phyloP scores from a whole-genome alignment of 2,113 vertebrate genomes.

The Strigops habroptila region DNA sequence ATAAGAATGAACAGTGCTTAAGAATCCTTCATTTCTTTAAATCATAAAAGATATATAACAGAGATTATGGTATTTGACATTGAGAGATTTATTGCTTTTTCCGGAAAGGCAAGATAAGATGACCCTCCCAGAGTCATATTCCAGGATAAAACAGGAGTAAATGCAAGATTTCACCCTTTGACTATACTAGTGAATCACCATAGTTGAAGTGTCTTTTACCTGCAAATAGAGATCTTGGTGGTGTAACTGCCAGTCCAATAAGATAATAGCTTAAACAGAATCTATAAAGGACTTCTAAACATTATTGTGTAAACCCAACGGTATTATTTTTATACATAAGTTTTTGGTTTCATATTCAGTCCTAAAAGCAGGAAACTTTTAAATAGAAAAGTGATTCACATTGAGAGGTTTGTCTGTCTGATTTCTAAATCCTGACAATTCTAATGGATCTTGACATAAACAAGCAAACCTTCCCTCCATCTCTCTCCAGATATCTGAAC shows the following conservation, averaged over 20 bases:
- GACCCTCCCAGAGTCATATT: background rate
- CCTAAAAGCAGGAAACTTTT: background rate
- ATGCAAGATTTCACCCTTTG: background rate
- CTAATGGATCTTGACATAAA: background rate
- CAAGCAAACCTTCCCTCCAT: background rate
- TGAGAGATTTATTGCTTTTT: background rate
- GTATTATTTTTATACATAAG: background rate
- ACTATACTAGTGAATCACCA: background rate
- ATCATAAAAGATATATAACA: background rate
- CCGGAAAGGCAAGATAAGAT: background rate
- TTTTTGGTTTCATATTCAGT: background rate
- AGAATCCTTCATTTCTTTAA: background rate
- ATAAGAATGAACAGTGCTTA: background rate
- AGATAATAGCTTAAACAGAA: background rate
- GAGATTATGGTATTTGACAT: background rate
- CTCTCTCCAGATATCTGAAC: background rate
- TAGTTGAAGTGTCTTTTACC: background rate
- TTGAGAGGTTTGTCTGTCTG: background rate
- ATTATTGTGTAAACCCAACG: background rate
- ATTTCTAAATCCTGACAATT: background rate
- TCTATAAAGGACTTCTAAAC: background rate
- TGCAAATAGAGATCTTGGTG: background rate
- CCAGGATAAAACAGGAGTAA: background rate
- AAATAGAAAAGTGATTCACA: background rate
- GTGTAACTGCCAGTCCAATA: background rate